phyloP scores from a whole-genome alignment of 2,797 vertebrate species.

The Mus caroli region DNA sequence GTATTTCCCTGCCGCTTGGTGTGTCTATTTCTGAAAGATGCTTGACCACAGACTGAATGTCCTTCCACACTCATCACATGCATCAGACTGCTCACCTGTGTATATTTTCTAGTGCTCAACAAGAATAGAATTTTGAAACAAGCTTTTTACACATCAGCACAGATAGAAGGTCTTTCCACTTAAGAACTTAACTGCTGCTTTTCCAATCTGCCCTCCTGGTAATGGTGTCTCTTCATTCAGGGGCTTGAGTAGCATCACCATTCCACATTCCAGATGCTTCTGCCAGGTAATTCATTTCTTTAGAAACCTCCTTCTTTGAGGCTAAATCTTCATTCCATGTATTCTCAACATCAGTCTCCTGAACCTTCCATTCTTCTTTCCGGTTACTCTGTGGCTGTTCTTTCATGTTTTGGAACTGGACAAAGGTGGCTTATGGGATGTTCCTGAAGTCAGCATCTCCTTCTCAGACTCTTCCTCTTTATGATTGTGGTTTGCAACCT shows the following conservation, averaged over 20 bases:
- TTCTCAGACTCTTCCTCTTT: not conserved
- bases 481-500: not conserved
- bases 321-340: not conserved
- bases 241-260: too few species aligned
- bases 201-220: not conserved
- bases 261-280: not conserved
- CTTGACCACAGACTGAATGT: constrained; percentile 77
- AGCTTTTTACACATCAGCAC: constrained; percentile 71
- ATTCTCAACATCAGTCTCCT: not conserved
- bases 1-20: constrained; percentile 72
- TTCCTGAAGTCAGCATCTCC: not conserved
- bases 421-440: not conserved
- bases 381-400: not conserved
- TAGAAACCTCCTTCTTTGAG: not conserved
- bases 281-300: not conserved
- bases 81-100: constrained; percentile 45
- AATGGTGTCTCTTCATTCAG: not conserved
- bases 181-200: not conserved
- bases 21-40: constrained; percentile 72
- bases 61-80: constrained; percentile 68
- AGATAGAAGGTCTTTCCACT: constrained; percentile 39
- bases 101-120: constrained; percentile 31
- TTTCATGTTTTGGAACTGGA: not conserved
- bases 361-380: not conserved
- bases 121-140: constrained; percentile 65